phyloP scores from a whole-genome alignment of 1,140 invertebrate species.

The Copidosoma floridanum region DNA sequence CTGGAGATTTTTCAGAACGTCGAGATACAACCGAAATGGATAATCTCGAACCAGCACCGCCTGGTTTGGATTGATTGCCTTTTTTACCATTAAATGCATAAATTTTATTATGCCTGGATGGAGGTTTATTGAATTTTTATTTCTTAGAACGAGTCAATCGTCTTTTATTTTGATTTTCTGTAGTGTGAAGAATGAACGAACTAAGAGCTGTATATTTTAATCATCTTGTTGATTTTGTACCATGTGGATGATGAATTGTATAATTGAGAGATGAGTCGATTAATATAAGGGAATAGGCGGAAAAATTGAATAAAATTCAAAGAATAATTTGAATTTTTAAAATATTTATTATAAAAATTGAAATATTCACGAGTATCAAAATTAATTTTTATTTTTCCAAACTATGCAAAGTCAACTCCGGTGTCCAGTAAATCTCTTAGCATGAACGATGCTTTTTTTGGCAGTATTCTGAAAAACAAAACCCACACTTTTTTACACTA shows the following conservation, averaged over 20 bases:
- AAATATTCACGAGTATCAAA: slow-evolving; percentile 2
- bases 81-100: slow-evolving; percentile 2
- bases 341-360: slow-evolving; percentile 10
- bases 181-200: not conserved
- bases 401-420: slow-evolving; percentile 65
- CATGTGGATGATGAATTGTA: slow-evolving; percentile 1
- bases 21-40: slow-evolving; percentile 48
- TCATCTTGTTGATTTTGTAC: slow-evolving; percentile 8
- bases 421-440: slow-evolving; percentile 64
- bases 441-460: slow-evolving; percentile 62
- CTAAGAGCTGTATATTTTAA: not conserved
- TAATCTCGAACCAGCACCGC: slow-evolving; percentile 52
- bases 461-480: slow-evolving; percentile 57
- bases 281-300: not conserved
- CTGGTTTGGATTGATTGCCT: slow-evolving; percentile 50
- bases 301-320: no score
- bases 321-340: slow-evolving; percentile 1
- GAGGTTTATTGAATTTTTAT: no score
- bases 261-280: not conserved
- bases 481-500: no score
- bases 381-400: not conserved
- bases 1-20: slow-evolving; percentile 47
- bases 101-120: no score
- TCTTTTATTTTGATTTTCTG: not conserved
- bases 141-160: no score